Conservation (phyloP, 2,113 vertebrate species). For the Crotalus horridus region DNA sequence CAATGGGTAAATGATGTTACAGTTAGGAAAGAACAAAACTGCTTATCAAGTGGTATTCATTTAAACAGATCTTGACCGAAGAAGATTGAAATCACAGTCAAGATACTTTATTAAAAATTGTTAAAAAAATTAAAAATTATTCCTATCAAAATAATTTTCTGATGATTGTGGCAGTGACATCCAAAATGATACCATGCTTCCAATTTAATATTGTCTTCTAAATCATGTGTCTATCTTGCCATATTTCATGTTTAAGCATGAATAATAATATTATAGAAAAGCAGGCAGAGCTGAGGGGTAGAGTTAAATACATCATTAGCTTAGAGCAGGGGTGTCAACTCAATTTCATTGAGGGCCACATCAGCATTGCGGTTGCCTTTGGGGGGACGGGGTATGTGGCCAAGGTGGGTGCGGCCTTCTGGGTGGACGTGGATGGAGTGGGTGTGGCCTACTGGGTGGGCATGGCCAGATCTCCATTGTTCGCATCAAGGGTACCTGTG, state of each 20-base stretch:
- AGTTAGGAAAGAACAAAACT: not conserved
- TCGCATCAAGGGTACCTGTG: too few relatives aligned
- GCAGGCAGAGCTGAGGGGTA: too few relatives aligned
- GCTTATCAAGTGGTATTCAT: not conserved
- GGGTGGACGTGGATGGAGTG: too few relatives aligned
- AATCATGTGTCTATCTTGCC: not conserved
- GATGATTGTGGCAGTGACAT: not conserved
- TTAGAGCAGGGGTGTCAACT: too few relatives aligned
- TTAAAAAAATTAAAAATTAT: not conserved
- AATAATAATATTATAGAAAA: too few relatives aligned
- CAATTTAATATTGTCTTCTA: not conserved
- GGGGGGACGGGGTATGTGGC: too few relatives aligned
- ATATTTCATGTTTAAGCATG: not conserved
- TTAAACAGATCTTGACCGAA: not conserved
- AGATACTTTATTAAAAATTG: not conserved
- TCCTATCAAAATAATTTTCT: not conserved
- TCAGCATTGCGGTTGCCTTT: too few relatives aligned
- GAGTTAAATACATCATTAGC: too few relatives aligned
- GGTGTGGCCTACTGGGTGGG: too few relatives aligned
- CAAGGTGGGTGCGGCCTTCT: too few relatives aligned
- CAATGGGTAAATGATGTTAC: not conserved
- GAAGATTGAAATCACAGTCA: not conserved
- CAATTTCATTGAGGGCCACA: too few relatives aligned
- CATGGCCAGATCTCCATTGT: too few relatives aligned
- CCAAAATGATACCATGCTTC: not conserved